These are phyloP conservation scores for Onychomys arenicola DNA, from an alignment of 2,797 vertebrate species.

Conservation along the genomic window DNA sequence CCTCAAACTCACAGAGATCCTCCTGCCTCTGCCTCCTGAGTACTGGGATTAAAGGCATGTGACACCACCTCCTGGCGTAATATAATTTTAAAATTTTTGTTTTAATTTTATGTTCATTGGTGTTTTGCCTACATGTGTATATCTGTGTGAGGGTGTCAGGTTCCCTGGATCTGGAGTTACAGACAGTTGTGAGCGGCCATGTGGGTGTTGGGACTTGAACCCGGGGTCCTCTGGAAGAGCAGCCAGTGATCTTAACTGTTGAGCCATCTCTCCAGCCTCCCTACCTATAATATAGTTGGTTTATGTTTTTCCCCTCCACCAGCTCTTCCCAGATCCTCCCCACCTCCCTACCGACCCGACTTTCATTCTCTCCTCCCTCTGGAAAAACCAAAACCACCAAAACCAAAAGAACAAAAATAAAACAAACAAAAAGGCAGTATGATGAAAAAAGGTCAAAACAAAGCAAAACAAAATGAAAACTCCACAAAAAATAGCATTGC, in stretches of 20 bases:
- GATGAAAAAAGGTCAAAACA: not conserved
- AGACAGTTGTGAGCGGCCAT: not conserved
- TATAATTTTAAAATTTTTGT: not conserved
- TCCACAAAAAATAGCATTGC: not conserved
- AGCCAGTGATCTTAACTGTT: not conserved
- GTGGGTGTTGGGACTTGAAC: not conserved
- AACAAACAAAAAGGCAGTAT: not conserved
- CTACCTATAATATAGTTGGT: too few relatives aligned
- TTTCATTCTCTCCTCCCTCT: not conserved
- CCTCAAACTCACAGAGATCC: not conserved
- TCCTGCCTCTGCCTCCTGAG: not conserved
- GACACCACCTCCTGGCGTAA: too few relatives aligned
- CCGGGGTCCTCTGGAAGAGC: not conserved
- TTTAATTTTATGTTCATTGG: not conserved
- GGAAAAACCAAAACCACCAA: not conserved
- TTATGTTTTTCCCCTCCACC: too few relatives aligned
- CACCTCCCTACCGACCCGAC: not conserved
- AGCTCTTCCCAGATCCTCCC: not conserved
- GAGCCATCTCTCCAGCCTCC: too few relatives aligned
- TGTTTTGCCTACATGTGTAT: not conserved
- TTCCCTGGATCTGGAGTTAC: not conserved
- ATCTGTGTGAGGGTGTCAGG: not conserved
- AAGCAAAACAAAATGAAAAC: not conserved
- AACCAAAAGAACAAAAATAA: not conserved
- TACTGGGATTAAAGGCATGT: not conserved